Conservation (phyloP, 2,888 invertebrate species). For the Perdita meconis region DNA sequence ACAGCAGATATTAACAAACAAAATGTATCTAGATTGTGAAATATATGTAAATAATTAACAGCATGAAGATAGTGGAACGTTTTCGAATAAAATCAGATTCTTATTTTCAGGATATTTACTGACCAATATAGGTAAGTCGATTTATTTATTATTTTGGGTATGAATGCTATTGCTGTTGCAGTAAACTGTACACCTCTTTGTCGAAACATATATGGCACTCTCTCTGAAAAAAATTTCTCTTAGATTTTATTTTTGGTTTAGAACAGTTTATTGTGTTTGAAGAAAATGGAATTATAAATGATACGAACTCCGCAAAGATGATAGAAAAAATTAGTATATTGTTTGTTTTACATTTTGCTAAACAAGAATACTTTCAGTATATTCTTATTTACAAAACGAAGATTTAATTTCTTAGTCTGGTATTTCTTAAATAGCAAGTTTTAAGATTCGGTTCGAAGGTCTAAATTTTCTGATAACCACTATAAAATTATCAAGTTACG, state of each 20-base stretch:
- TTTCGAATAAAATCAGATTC: slow-evolving; percentile 79
- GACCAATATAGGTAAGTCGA: slow-evolving; percentile 83
- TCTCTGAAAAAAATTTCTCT: not conserved
- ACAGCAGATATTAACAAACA: slow-evolving; percentile 2
- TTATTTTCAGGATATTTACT: slow-evolving; percentile 83
- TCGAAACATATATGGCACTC: not conserved
- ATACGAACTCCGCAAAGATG: no score
- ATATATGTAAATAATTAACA: slow-evolving; percentile 68
- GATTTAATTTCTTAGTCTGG: no score
- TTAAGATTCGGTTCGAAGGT: no score
- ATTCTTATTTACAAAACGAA: no score
- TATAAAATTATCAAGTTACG: no score
- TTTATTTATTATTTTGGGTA: slow-evolving; percentile 69
- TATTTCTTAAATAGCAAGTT: no score
- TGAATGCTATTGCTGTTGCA: slow-evolving; percentile 27
- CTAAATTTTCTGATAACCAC: no score
- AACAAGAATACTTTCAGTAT: no score
- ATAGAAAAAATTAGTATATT: no score
- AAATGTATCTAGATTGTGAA: slow-evolving; percentile 15
- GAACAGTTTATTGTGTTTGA: not conserved
- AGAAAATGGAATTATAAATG: not conserved
- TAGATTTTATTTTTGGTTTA: not conserved
- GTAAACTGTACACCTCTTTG: slow-evolving; percentile 32
- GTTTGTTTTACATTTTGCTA: no score
- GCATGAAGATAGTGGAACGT: slow-evolving; percentile 75